Base-by-base conservation (phyloP, 2,113 vertebrate species). In the Smithornis capensis region DNA sequence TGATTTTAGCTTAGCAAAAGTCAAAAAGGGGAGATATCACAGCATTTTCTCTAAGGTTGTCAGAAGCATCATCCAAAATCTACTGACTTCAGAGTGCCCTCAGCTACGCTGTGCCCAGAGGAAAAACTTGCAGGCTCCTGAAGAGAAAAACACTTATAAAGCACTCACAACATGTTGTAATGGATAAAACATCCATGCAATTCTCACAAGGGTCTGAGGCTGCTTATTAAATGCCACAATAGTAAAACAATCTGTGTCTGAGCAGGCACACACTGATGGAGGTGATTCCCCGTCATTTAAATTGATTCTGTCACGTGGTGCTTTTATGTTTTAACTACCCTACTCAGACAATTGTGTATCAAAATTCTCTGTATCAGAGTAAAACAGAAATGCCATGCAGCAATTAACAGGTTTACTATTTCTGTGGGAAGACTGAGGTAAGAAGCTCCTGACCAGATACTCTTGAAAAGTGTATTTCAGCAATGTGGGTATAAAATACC, bases 301-400 rank as follows among this genome's bases (percentile, higher is more conserved):
- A 63, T 11, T 0, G 0, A 14, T 74, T 70, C 50, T 35, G n/a
- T 42, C 19, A 84, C n/a, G 23, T 67, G 12, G 27, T 31, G 5
- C 6, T 69, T 56, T 64, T 50, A 17, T n/a, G n/a, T 65, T 74
- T 79, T 67, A 83, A 67, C 42, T 12, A 33, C 8, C 47, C 37
- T 62, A 27, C 16, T 70, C 12, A 63, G 35, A 29, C 49, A 35
- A 19, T 8, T 65, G 56, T n/a, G n/a, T n/a, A n/a, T n/a, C n/a
- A n/a, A n/a, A 87, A 78, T 15, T 3, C 19, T 65, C 8, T 78
- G 70, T 60, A 29, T 7, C 69, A 70, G n/a, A 70, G 11, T 23
- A n/a, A 75, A 69, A 19, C 12, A 53, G 49, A 85, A 75, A 50
- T 2, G 3, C 3, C 57, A 35, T 7, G 14, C 14, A 68, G 14